These are phyloP conservation scores for Oryctolagus cuniculus DNA, from an alignment of 2,113 vertebrate genomes.

Conservation along the genomic window DNA sequence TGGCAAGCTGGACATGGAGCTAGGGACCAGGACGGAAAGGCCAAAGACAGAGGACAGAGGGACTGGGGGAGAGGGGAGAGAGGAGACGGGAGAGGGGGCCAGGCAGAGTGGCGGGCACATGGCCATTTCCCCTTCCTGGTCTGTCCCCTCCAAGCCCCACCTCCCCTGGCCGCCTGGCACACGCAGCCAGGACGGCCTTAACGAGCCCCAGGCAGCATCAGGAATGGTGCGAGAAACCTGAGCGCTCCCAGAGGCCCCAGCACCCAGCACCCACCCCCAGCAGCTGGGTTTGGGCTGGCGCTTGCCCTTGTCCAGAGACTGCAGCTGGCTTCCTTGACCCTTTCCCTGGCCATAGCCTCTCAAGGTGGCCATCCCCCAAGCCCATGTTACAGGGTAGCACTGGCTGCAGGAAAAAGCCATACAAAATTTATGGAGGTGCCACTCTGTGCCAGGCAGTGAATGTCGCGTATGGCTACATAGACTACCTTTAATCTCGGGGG, in stretches of 20 bases:
- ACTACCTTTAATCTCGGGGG: neutral
- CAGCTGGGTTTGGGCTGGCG: conserved; percentile 75
- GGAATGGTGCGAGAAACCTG: conserved; percentile 84
- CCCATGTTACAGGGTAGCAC: neutral
- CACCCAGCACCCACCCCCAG: conserved; percentile 51
- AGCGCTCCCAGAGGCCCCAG: conserved; percentile 64
- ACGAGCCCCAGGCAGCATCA: conserved; percentile 72
- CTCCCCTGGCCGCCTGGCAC: conserved; percentile 58
- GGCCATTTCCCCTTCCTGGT: neutral
- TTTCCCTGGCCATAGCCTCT: neutral
- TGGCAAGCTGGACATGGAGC: neutral
- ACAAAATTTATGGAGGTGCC: neutral
- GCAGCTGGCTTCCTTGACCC: conserved; percentile 23
- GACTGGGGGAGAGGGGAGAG: neutral
- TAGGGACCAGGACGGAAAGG: neutral
- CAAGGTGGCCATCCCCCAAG: neutral
- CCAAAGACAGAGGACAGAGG: neutral
- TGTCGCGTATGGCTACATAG: neutral
- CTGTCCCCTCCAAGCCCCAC: neutral
- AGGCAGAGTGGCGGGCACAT: neutral
- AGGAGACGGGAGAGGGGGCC: neutral
- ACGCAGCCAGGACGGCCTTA: conserved; percentile 71
- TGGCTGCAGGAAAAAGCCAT: neutral
- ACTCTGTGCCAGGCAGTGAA: neutral
- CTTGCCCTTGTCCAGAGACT: neutral